Base-by-base conservation (phyloP, 1,140 invertebrate species). In the Latrodectus geometricus region DNA sequence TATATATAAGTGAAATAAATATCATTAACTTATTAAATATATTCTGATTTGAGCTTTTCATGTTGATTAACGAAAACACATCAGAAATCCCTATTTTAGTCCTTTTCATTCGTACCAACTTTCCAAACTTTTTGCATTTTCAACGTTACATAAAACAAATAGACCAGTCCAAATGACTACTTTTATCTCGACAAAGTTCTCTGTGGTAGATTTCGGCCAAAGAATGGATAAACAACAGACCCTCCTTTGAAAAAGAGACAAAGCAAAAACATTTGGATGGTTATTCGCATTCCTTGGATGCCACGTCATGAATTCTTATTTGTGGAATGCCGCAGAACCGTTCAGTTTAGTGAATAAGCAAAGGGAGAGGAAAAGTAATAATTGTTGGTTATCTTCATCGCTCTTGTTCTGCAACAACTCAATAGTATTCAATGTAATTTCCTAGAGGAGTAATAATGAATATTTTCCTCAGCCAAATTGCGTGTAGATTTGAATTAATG, bases 221-320 rank as follows among this genome's bases (percentile, higher is more conserved):
- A 79, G 77, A 79, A 79, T 69, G 61, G 77, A 35, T 79, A 79
- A 79, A 79, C 77, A 79, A 79, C 77, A 68, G 68, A 21, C 35
- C 77, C 23, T 15, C 35, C 35, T 35, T 35, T 35, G 35, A 35
- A 35, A 52, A 74, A 69, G 77, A 79, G 35, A 35, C 35, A 35
- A 35, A 35, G 35, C 35, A 35, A 35, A 35, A 35, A 35, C 49
- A 50, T 50, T 48, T 68, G 21, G 50, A 79, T 68, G 15, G 15
- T 35, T 20, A 15, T 21, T 15, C 21, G 56, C 77, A 56, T 79
- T 79, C 77, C 11, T 52, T 7, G 76, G 61, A 17, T 65, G 23
- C 54, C 35, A 15, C 9, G 15, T 61, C 77, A 79, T 69, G 77
- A 50, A 79, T 79, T 79, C 77, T 49, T 79, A 69, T 79, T 79